phyloP scores from a whole-genome alignment of 1,140 invertebrate species.

The Heliconius hermathena region DNA sequence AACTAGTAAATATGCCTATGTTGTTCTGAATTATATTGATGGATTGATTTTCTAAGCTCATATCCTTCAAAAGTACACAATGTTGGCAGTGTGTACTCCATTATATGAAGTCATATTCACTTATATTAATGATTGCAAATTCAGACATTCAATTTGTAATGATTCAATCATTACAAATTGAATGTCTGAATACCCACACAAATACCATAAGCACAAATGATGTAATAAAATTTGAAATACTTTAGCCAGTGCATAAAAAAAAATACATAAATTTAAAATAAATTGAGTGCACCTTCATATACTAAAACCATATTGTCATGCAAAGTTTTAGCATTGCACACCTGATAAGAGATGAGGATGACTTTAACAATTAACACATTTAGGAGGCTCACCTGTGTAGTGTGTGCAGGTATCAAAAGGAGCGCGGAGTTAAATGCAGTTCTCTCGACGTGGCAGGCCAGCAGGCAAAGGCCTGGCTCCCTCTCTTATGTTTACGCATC shows the following conservation, averaged over 20 bases:
- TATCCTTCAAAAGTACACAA: not conserved
- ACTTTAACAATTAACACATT: not conserved
- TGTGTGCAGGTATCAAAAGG: constrained; percentile 69
- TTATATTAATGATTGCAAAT: not conserved
- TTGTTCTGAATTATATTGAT: not conserved
- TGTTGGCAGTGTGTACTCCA: not conserved
- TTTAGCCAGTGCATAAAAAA: not conserved
- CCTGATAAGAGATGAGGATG: not conserved
- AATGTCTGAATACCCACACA: constrained; percentile 5
- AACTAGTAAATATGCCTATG: not conserved
- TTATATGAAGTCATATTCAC: not conserved
- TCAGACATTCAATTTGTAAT: too few relatives aligned
- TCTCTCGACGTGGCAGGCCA: constrained; percentile 71
- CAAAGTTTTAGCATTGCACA: not conserved
- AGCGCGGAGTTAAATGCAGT: constrained; percentile 61
- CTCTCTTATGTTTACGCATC: constrained; percentile 80
- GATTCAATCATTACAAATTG: constrained; percentile 2
- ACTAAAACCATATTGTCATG: constrained; percentile 3
- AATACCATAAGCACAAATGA: constrained; percentile 1
- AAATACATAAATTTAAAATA: not conserved
- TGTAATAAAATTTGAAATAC: constrained; percentile 8
- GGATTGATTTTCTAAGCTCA: not conserved
- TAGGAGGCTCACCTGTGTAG: constrained; percentile 53
- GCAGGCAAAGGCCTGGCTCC: constrained; percentile 74
- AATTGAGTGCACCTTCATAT: not conserved